Evolutionary conservation across 1,140 invertebrate genomes (phyloP).

Genomic region (Heterodera schachtii): DNA sequence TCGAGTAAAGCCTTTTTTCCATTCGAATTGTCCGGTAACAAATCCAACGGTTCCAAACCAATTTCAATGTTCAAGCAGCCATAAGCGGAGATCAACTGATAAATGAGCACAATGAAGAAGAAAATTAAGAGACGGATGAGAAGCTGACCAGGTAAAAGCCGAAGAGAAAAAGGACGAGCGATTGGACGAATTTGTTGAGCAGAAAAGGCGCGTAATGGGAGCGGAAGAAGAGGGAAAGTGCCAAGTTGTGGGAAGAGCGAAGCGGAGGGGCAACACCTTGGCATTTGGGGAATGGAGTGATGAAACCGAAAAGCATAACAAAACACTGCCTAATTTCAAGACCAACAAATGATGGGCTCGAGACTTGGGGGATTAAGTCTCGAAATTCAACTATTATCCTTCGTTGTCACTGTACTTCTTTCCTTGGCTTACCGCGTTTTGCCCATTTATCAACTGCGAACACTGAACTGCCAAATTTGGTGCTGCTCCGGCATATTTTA

Average conservation of each 20-base stretch:
- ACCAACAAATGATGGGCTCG: no score
- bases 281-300: no score
- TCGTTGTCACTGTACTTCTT: not conserved
- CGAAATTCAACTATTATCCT: no score
- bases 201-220: constrained; percentile 82
- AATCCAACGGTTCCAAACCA: constrained; percentile 66
- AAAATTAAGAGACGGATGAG: no score
- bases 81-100: constrained; percentile 57
- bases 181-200: constrained; percentile 82
- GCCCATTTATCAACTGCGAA: not conserved
- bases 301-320: no score
- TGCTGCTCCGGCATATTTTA: not conserved
- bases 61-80: constrained; percentile 63
- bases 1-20: constrained; percentile 58
- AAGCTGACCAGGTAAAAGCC: constrained; percentile 74
- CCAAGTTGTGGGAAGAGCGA: constrained; percentile 16
- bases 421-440: not conserved
- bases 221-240: constrained; percentile 76
- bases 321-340: no score
- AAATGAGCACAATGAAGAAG: no score
- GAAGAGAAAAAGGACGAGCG: constrained; percentile 85
- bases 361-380: no score
- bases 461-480: not conserved
- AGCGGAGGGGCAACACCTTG: not conserved
- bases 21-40: constrained; percentile 66